A percentile compares a stretch with the other conserved stretches of the same genome.
phyloP scores from a whole-genome alignment of 1,140 invertebrate genomes.

The Bombus breviceps region DNA sequence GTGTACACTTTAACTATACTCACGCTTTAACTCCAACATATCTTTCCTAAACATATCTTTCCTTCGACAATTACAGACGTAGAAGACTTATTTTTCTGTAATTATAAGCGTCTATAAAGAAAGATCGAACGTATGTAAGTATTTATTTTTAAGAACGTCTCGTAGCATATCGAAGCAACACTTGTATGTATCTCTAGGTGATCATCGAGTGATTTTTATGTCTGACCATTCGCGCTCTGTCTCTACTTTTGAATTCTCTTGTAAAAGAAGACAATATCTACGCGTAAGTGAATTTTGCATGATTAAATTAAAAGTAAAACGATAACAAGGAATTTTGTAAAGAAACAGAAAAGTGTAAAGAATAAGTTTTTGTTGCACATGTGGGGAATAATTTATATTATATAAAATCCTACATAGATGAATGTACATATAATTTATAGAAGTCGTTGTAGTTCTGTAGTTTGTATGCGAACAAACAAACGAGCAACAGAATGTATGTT shows the following conservation, averaged over 20 bases:
- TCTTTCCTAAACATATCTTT: slow-evolving; percentile 8
- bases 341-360: not conserved
- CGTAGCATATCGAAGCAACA: not conserved
- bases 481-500: not conserved
- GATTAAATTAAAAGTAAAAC: not conserved
- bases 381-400: not conserved
- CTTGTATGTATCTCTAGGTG: not conserved
- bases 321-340: not conserved
- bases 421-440: not conserved
- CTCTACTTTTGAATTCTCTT: slow-evolving; percentile 1
- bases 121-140: not conserved
- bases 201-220: not conserved
- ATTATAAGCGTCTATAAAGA: not conserved
- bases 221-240: slow-evolving; percentile 20
- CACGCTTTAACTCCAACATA: not conserved
- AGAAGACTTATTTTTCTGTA: not conserved
- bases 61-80: not conserved
- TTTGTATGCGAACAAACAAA: not conserved
- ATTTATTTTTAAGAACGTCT: too few relatives aligned
- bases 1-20: not conserved
- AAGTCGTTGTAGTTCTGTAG: not conserved
- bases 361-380: not conserved
- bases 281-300: not conserved
- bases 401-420: too few relatives aligned
- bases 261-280: slow-evolving; percentile 20